These are phyloP conservation scores for Pelmatolapia mariae DNA, from an alignment of 2,113 vertebrate species.

Conservation along the genomic window DNA sequence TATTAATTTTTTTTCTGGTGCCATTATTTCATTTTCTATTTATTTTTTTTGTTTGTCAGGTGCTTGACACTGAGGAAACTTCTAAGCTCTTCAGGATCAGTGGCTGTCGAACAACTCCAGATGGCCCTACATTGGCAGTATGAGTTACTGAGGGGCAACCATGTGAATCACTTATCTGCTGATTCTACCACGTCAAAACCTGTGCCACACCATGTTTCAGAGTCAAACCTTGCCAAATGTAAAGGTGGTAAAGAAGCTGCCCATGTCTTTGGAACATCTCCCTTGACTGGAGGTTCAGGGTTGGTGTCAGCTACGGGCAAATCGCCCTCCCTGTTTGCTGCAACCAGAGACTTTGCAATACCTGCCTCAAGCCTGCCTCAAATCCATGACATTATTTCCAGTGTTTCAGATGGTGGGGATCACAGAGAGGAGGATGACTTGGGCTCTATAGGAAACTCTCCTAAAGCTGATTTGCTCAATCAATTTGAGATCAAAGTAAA, in stretches of 20 bases:
- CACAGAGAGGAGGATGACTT: neutral
- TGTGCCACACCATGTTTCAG: neutral
- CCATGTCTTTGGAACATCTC: neutral
- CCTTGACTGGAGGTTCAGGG: neutral
- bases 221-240: neutral
- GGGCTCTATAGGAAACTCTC: neutral
- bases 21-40: neutral
- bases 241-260: neutral
- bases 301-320: neutral
- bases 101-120: slow-evolving; percentile 54
- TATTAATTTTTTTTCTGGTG: neutral
- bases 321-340: slow-evolving; percentile 16
- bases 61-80: slow-evolving; percentile 68
- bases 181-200: neutral
- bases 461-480: slow-evolving; percentile 51
- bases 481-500: slow-evolving; percentile 63
- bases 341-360: neutral
- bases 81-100: slow-evolving; percentile 40
- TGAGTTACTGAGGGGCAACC: slow-evolving; percentile 33
- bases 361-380: neutral
- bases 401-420: slow-evolving; percentile 24
- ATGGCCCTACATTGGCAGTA: slow-evolving; percentile 72
- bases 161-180: neutral
- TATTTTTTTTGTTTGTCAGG: slow-evolving; percentile 13
- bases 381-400: neutral